phyloP scores from a whole-genome alignment of 2,113 vertebrate species.

The Coptodon rendalli region DNA sequence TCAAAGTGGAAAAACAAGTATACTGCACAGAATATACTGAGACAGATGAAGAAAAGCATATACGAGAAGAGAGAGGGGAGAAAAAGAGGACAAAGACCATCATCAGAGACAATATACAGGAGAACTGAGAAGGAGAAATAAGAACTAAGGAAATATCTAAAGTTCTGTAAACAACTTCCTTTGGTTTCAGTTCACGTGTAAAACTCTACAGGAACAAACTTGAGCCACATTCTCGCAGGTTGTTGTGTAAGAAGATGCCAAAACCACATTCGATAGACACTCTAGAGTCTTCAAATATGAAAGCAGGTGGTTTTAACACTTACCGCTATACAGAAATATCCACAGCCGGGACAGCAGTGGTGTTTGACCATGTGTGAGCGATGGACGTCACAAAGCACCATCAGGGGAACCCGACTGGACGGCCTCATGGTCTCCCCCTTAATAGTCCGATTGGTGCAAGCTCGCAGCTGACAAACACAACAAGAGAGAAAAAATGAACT shows the following conservation, averaged over 20 bases:
- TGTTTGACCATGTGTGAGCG: conserved; percentile 91
- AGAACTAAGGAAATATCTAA: not conserved
- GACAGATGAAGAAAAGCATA: not conserved
- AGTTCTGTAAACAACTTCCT: not conserved
- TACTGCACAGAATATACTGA: not conserved
- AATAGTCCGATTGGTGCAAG: conserved; percentile 77
- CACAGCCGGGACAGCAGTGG: conserved; percentile 90
- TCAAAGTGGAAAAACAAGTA: not conserved
- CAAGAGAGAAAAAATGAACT: not conserved
- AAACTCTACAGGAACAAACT: not conserved
- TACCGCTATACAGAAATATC: conserved; percentile 88
- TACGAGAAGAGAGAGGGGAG: not conserved
- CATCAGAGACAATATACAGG: not conserved
- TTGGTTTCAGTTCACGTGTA: not conserved
- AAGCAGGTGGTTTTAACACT: conserved; percentile 4
- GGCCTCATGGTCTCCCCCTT: conserved; percentile 92
- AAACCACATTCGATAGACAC: not conserved
- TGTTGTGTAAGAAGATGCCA: not conserved
- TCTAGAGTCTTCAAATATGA: not conserved
- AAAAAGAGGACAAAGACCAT: not conserved
- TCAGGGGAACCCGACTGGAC: conserved; percentile 83
- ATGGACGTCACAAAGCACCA: conserved; percentile 87
- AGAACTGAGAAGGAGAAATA: not conserved
- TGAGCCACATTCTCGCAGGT: not conserved
- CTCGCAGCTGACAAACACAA: conserved; percentile 70